Evolutionary conservation across 2,888 invertebrate genomes (phyloP).

Genomic region (Nomada fucata): DNA sequence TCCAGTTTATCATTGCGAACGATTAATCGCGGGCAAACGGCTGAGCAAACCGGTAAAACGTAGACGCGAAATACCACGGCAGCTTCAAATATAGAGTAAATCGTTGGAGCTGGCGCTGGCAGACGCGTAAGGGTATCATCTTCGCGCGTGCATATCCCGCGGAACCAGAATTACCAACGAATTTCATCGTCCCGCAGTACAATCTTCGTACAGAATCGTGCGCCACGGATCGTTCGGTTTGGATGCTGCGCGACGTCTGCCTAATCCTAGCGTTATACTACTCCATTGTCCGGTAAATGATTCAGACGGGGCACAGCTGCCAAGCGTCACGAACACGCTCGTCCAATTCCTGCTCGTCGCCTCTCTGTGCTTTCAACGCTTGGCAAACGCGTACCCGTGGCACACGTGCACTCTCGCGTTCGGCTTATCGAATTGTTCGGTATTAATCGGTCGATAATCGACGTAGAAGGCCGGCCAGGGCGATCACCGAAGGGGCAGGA

Average conservation of each 20-base stretch:
- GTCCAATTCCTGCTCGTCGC: not conserved
- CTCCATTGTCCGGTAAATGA: constrained; percentile 40
- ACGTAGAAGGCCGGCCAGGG: not conserved
- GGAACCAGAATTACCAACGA: not conserved
- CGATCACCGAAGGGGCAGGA: not conserved
- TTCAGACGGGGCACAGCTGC: constrained; percentile 11
- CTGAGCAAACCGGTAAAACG: too few relatives aligned
- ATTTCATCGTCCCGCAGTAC: constrained; percentile 6
- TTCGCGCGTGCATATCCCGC: not conserved
- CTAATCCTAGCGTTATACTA: constrained; percentile 35
- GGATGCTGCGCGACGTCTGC: constrained; percentile 26
- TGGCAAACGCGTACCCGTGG: not conserved
- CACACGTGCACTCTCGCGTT: not conserved
- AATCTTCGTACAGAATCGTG: not conserved
- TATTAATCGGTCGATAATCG: constrained; percentile 17
- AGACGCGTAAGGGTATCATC: not conserved
- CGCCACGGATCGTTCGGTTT: not conserved
- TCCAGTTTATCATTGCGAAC: too few relatives aligned
- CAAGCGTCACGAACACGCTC: not conserved
- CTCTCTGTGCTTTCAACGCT: not conserved
- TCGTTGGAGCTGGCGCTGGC: not conserved
- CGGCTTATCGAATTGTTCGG: constrained; percentile 6
- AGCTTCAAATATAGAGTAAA: too few relatives aligned
- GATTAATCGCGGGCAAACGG: too few relatives aligned
- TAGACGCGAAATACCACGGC: too few relatives aligned